These are phyloP conservation scores for Anthophora plumipes DNA, from an alignment of 2,888 invertebrate genomes.

Conservation along the genomic window DNA sequence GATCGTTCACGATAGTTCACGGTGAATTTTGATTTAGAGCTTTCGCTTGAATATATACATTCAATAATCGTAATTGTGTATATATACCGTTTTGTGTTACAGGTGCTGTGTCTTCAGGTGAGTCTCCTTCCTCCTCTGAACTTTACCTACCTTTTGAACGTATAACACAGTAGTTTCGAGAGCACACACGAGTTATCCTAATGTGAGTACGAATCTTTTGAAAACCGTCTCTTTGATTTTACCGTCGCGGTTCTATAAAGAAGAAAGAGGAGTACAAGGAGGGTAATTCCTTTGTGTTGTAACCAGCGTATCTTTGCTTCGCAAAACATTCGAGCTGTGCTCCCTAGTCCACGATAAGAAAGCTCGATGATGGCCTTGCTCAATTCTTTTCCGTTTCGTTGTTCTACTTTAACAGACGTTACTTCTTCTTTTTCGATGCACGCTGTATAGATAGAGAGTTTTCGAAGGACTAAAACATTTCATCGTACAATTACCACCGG, in stretches of 20 bases:
- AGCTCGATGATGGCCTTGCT: neutral
- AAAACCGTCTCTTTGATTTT: too few species aligned
- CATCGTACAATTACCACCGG: too few species aligned
- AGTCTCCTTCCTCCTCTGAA: too few species aligned
- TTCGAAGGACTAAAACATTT: too few species aligned
- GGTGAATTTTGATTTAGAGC: neutral
- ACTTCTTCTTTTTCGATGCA: too few species aligned
- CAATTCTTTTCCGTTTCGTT: neutral
- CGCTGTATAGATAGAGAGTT: too few species aligned
- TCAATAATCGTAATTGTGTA: neutral
- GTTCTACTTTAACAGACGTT: neutral
- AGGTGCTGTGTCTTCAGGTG: constrained; percentile 32
- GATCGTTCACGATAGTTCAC: too few species aligned
- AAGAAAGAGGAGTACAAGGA: too few species aligned
- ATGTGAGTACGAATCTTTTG: neutral
- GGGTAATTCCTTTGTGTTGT: neutral
- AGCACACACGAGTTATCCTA: neutral
- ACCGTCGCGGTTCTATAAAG: neutral
- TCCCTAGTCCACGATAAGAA: too few species aligned
- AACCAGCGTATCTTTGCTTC: neutral
- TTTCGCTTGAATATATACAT: neutral
- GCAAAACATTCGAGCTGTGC: neutral
- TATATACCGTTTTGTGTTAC: constrained; percentile 1
- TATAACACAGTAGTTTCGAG: too few species aligned
- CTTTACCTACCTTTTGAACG: neutral